A percentile compares a stretch with the other conserved stretches of the same genome.
Evolutionary conservation across 2,113 vertebrate genomes (phyloP).

Genomic region (Corydoras sp.): DNA sequence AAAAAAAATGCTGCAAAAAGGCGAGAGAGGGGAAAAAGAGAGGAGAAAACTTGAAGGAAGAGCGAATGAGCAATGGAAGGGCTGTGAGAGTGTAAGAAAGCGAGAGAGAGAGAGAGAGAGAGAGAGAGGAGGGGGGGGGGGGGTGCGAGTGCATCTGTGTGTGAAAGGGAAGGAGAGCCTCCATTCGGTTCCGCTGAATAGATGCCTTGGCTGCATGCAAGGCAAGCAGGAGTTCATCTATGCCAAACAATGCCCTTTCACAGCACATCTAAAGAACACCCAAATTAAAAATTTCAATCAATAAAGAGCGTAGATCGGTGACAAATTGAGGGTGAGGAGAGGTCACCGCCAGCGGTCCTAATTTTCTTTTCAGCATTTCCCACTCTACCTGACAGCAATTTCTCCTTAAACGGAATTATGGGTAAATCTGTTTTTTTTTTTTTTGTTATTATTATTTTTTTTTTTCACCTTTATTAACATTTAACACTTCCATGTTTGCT

Average conservation of each 20-base stretch:
- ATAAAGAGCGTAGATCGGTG: constrained; percentile 80
- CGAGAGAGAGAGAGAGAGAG: constrained; percentile 28
- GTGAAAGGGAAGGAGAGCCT: constrained; percentile 51
- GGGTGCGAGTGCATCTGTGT: constrained; percentile 22
- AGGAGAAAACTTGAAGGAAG: constrained; percentile 14
- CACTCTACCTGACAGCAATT: constrained; percentile 63
- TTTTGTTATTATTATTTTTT: too few species aligned
- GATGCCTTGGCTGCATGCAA: constrained; percentile 61
- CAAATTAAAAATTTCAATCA: constrained; percentile 95
- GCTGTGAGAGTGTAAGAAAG: constrained; percentile 7
- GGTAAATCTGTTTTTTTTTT: constrained; percentile 50
- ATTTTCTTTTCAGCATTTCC: constrained; percentile 57
- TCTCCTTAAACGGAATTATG: constrained; percentile 71
- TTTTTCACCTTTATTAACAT: constrained; percentile 58
- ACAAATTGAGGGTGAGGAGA: constrained; percentile 76
- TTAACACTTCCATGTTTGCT: constrained; percentile 64
- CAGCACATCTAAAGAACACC: constrained; percentile 76
- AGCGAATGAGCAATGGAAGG: not conserved
- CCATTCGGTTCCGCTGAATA: constrained; percentile 74
- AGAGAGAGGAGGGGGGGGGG: not conserved
- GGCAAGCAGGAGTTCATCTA: constrained; percentile 79
- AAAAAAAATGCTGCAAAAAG: constrained; percentile 44
- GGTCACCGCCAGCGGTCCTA: constrained; percentile 55
- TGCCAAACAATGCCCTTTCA: constrained; percentile 69
- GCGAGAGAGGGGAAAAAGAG: constrained; percentile 16